Percentiles rank a stretch among this genome's conserved stretches.
phyloP scores from a whole-genome alignment of 2,113 vertebrate species.

The Laticauda laticaudata region DNA sequence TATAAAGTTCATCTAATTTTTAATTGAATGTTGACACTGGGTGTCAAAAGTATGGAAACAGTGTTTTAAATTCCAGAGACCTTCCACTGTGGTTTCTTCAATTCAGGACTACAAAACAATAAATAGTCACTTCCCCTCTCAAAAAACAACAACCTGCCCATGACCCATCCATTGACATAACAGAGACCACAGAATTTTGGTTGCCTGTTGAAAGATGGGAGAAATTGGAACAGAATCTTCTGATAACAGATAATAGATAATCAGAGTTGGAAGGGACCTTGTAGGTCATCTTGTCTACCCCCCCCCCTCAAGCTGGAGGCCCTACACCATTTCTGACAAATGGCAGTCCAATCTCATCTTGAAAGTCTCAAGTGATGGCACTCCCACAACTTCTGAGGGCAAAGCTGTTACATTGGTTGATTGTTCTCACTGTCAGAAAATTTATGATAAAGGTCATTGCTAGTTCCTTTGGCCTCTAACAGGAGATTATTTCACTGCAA shows the following conservation, averaged over 20 bases:
- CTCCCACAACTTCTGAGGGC: too few species aligned
- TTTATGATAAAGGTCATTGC: neutral
- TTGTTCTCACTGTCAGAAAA: too few species aligned
- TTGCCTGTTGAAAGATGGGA: neutral
- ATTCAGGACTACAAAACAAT: neutral
- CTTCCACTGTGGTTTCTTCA: neutral
- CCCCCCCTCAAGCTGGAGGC: too few species aligned
- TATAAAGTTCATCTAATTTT: neutral
- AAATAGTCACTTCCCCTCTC: neutral
- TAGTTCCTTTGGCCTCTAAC: neutral
- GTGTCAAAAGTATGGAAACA: neutral
- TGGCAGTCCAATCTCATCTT: too few species aligned
- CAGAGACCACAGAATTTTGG: neutral
- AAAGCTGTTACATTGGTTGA: too few species aligned
- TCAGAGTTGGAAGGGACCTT: too few species aligned
- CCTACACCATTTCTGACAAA: too few species aligned
- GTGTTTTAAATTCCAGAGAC: neutral
- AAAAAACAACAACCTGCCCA: neutral
- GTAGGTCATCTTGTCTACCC: too few species aligned
- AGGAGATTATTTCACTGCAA: neutral
- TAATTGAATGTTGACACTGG: neutral
- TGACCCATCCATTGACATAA: neutral
- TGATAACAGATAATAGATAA: too few species aligned
- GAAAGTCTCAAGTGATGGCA: too few species aligned
- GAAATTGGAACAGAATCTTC: neutral